Conservation (phyloP, 2,113 vertebrate species). For the Catharus bicknelli region DNA sequence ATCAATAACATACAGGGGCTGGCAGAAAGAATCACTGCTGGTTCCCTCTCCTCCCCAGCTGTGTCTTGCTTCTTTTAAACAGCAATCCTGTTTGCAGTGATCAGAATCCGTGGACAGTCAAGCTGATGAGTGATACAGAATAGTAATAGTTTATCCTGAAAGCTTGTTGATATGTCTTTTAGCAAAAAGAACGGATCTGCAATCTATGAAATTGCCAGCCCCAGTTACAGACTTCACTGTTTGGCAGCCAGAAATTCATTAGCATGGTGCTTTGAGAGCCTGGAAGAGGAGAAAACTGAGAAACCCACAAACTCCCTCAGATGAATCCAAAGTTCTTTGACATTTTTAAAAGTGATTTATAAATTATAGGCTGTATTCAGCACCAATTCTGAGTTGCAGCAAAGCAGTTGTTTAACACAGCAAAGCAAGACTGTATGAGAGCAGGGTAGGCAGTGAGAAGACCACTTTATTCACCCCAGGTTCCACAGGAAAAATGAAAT, state of each 20-base stretch:
- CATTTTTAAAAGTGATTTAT: neutral
- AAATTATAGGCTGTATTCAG: constrained; percentile 17
- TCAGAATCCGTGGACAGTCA: neutral
- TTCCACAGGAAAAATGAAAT: constrained; percentile 18
- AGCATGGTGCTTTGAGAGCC: neutral
- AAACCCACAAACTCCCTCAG: neutral
- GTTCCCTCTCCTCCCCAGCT: neutral
- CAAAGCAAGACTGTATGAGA: neutral
- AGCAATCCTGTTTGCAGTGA: neutral
- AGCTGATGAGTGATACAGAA: neutral
- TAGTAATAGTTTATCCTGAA: neutral
- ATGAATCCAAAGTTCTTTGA: neutral
- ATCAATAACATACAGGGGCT: neutral
- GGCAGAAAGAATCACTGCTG: neutral
- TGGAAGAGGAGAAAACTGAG: constrained; percentile 1
- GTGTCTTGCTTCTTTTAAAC: neutral
- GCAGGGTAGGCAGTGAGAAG: neutral
- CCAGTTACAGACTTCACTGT: neutral
- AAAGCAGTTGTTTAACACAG: constrained; percentile 11
- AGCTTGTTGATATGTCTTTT: neutral
- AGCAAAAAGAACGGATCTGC: constrained; percentile 5
- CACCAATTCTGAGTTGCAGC: neutral
- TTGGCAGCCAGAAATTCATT: constrained; percentile 37
- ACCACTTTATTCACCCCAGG: neutral
- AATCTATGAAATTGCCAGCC: neutral